Evolutionary conservation across 2,888 invertebrate species (phyloP).

Genomic region (Corythucha ciliata): DNA sequence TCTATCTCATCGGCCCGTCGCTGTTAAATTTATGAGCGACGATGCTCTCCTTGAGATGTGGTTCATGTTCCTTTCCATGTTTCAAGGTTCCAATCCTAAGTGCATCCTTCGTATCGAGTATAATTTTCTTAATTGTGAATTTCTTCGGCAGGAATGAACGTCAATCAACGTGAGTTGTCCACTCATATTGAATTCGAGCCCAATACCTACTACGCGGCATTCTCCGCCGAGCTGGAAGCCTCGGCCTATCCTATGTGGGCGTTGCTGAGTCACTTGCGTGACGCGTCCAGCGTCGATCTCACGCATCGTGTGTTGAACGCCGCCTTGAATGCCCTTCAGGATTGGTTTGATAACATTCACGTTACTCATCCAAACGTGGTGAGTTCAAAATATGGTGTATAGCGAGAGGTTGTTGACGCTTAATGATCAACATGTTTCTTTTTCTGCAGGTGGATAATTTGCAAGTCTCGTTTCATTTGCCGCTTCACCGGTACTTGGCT

Average conservation of each 20-base stretch:
- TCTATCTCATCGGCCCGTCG: conserved; percentile 83
- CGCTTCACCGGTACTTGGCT: conserved; percentile 88
- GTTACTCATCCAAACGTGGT: conserved; percentile 60
- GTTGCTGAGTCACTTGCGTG: conserved; percentile 75
- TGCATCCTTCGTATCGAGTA: neutral
- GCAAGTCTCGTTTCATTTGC: conserved; percentile 93
- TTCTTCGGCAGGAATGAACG: conserved; percentile 74
- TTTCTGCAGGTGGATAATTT: conserved; percentile 60
- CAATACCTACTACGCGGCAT: conserved; percentile 94
- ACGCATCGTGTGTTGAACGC: conserved; percentile 66
- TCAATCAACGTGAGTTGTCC: conserved; percentile 80
- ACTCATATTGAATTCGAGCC: conserved; percentile 95
- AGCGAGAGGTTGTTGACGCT: neutral
- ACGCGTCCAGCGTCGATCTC: conserved; percentile 55
- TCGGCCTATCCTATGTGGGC: conserved; percentile 98
- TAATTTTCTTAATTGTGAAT: neutral
- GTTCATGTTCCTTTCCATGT: conserved; percentile 87
- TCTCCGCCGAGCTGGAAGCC: conserved; percentile 93
- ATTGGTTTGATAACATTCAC: conserved; percentile 81
- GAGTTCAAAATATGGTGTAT: conserved; percentile 38
- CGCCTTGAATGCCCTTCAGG: conserved; percentile 67
- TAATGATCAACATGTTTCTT: neutral
- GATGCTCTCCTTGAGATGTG: conserved; percentile 87
- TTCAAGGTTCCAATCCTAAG: conserved; percentile 78
- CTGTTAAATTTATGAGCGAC: conserved; percentile 79